Evolutionary conservation across 2,113 vertebrate genomes (phyloP), one percentile per base, ranked within the genome.

Genomic region (Oenanthe melanoleuca): DNA sequence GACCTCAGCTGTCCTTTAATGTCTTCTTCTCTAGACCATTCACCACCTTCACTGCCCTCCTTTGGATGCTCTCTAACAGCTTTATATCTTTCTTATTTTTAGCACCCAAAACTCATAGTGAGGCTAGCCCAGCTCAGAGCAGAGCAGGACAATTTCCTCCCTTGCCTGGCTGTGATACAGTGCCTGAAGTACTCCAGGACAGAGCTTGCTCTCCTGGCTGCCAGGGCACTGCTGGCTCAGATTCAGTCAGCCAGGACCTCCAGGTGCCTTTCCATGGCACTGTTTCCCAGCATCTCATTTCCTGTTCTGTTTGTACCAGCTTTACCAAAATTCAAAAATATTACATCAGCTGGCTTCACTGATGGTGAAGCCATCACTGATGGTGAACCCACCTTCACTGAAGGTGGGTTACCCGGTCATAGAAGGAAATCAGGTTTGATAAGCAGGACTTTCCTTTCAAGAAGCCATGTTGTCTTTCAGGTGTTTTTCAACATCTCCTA

Each of bases 121-220:
- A 47, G 28, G n/a, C 42, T 1, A 1, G 15, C 3, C 33, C 50
- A 55, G 40, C 2, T 8, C 40, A 56, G 38, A 65, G 19, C 31
- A 53, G 22, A 47, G n/a, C 2, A 0, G 63, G 26, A 57, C 28
- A 15, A 47, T 56, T 10, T 2, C 16, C 21, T 56, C 26, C 63
- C 40, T 56, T 37, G 7, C 22, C 26, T 0, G 0, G 0, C 50
- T 56, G 42, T 0, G 0, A 21, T 47, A 40, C 26, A 37, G n/a
- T 33, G 26, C 17, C 40, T 38, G 28, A 16, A 33, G 40, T 5
- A 1, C 33, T 1, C 12, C 63, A 56, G 50, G 33, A 15, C 25
- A 66, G 3, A 6, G 12, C 3, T 66, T 16, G 26, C 22, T 26
- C 15, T 31, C 42, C 72, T 24, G 55, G 8, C 50, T 56, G 25